These are phyloP conservation scores for Calephelis virginiensis DNA, from an alignment of 1,140 invertebrate genomes.

Conservation along the genomic window DNA sequence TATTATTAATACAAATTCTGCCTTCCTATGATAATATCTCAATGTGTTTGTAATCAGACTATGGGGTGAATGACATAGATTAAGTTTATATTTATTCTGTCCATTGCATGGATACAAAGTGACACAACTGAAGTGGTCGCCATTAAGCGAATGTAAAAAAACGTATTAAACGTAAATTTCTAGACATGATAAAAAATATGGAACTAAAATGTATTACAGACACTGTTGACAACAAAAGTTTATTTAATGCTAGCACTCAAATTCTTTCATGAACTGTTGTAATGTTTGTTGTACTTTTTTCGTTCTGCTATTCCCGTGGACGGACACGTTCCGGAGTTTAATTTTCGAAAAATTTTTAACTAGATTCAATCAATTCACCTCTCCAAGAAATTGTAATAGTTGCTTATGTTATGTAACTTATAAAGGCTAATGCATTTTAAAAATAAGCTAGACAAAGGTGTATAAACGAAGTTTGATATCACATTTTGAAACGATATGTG, in stretches of 20 bases:
- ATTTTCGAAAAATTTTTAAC: too few species aligned
- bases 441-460: too few species aligned
- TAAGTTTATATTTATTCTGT: conserved; percentile 14
- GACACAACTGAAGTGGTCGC: conserved; percentile 1
- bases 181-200: not conserved
- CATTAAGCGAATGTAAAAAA: not conserved
- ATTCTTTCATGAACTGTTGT: not conserved
- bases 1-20: too few species aligned
- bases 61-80: not conserved
- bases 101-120: not conserved
- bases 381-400: too few species aligned
- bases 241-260: not conserved
- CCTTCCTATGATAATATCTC: not conserved
- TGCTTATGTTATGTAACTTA: too few species aligned
- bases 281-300: not conserved
- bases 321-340: too few species aligned
- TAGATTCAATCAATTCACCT: too few species aligned
- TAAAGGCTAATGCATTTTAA: too few species aligned
- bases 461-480: too few species aligned
- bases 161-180: not conserved
- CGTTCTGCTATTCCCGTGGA: too few species aligned
- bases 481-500: too few species aligned
- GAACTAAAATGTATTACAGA: not conserved
- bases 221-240: conserved; percentile 10
- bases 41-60: not conserved